These are phyloP conservation scores for Syncerus caffer DNA, from an alignment of 2,797 vertebrate species.

Conservation along the genomic window DNA sequence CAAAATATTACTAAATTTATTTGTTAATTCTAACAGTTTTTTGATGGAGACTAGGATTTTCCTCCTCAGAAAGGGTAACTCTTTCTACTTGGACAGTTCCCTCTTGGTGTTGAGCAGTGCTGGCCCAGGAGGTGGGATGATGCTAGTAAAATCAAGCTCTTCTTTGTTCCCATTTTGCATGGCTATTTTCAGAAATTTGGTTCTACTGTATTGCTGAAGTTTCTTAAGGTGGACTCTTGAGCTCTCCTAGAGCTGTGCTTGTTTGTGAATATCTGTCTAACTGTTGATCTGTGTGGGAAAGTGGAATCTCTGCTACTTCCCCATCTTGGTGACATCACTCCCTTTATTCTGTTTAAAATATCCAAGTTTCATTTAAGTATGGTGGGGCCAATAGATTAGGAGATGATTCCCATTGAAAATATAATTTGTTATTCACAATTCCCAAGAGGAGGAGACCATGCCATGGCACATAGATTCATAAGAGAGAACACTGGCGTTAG, in stretches of 20 bases:
- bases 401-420: background rate
- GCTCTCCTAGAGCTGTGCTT: background rate
- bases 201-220: background rate
- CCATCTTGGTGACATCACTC: background rate
- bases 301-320: background rate
- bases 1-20: background rate
- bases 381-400: background rate
- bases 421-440: background rate
- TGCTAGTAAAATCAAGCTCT: background rate
- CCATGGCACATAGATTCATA: background rate
- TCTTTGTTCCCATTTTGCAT: background rate
- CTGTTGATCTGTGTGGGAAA: background rate
- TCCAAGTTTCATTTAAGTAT: background rate
- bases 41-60: background rate
- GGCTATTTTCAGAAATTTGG: background rate
- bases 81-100: background rate
- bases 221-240: background rate
- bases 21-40: background rate
- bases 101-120: background rate
- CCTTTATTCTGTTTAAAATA: background rate
- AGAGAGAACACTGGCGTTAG: background rate
- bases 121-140: background rate
- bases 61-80: background rate
- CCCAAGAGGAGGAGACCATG: background rate
- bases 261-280: background rate